Conservation (phyloP, 53 echinoderm and acorn worm species). For the Hippasteria phrygiana region DNA sequence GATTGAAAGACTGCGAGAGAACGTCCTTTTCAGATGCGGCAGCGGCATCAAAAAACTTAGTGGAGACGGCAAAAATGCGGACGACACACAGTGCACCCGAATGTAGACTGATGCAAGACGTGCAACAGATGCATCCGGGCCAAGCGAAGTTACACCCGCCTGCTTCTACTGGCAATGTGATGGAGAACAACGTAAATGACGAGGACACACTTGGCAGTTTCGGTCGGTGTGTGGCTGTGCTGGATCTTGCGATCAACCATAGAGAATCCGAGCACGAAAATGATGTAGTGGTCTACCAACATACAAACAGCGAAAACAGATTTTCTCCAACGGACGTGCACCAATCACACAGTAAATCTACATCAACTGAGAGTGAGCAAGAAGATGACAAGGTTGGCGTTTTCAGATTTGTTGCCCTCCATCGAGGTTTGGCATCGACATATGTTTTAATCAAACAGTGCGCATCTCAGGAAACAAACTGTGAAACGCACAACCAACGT, state of each 20-base stretch:
- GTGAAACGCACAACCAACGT: background rate
- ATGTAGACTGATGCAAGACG: background rate
- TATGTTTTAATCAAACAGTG: background rate
- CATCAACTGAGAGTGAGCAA: background rate
- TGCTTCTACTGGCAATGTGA: background rate
- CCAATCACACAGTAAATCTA: background rate
- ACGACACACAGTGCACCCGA: conserved; percentile 5
- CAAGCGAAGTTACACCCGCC: background rate
- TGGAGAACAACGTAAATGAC: background rate
- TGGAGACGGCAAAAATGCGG: background rate
- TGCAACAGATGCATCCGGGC: background rate
- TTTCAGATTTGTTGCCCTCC: background rate
- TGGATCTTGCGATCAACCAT: background rate
- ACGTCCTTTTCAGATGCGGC: background rate
- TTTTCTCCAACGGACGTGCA: background rate
- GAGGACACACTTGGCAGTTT: background rate
- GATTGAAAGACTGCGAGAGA: background rate
- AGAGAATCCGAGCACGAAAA: background rate
- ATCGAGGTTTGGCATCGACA: background rate
- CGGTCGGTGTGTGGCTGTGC: background rate
- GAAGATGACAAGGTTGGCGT: background rate
- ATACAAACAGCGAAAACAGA: background rate
- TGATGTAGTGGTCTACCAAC: background rate
- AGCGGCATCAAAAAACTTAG: background rate
- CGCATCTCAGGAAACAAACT: background rate